Conservation (phyloP, 2,888 invertebrate genomes). For the Esperia sulphurella region DNA sequence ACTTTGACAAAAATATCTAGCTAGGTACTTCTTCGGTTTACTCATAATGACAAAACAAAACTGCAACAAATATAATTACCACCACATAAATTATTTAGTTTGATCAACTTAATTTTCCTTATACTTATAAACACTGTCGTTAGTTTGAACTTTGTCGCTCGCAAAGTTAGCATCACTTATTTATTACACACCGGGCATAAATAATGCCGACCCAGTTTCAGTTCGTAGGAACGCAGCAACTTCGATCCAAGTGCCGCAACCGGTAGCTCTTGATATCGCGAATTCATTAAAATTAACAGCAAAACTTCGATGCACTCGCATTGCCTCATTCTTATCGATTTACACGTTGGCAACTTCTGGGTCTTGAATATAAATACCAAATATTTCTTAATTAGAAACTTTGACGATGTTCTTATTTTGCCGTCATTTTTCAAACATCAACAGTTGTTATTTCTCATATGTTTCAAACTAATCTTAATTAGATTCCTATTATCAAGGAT, state of each 20-base stretch:
- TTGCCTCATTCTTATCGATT: no score
- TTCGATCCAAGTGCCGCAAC: not conserved
- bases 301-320: not conserved
- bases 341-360: no score
- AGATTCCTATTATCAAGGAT: no score
- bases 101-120: conserved; percentile 1
- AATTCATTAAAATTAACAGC: not conserved
- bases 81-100: not conserved
- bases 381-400: no score
- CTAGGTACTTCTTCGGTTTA: not conserved
- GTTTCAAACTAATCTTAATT: no score
- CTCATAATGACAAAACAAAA: not conserved
- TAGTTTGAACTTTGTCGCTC: conserved; percentile 1
- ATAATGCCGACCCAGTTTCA: conserved; percentile 16
- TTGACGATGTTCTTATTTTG: no score
- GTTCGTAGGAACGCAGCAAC: not conserved
- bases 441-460: no score
- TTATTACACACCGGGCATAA: conserved; percentile 1
- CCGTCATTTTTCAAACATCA: no score
- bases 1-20: no score
- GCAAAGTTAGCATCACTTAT: conserved; percentile 6
- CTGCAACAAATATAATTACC: not conserved
- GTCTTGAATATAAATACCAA: no score
- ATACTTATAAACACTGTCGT: not conserved
- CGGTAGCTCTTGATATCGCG: not conserved